Evolutionary conservation across 2,888 invertebrate species (phyloP).

Genomic region (Drosophila austrosaltans): DNA sequence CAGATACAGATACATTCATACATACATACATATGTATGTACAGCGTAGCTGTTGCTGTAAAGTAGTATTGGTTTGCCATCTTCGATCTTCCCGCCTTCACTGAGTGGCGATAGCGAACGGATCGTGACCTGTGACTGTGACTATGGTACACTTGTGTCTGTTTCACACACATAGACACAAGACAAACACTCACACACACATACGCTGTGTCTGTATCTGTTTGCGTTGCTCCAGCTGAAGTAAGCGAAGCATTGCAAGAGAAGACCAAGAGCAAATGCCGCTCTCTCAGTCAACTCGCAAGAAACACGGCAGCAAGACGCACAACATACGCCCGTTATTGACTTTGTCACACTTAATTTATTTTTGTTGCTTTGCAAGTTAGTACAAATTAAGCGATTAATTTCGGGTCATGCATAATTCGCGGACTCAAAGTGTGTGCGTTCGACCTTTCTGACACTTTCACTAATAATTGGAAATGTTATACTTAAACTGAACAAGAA

Average conservation of each 20-base stretch:
- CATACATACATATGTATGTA: conserved; percentile 21
- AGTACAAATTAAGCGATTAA: conserved; percentile 47
- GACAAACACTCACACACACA: conserved; percentile 7
- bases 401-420: conserved; percentile 23
- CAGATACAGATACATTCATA: background rate
- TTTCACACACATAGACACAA: conserved; percentile 10
- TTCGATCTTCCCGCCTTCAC: conserved; percentile 68
- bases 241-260: conserved; percentile 61
- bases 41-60: conserved; percentile 1
- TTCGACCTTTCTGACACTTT: background rate
- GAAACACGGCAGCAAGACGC: conserved; percentile 64
- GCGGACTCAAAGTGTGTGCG: conserved; percentile 4
- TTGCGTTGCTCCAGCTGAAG: conserved; percentile 66
- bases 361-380: conserved; percentile 46
- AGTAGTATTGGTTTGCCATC: conserved; percentile 44
- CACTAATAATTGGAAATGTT: background rate
- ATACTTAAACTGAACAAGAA: background rate
- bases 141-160: conserved; percentile 35
- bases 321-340: conserved; percentile 51
- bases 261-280: conserved; percentile 38
- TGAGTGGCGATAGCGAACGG: conserved; percentile 31
- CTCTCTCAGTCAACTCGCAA: conserved; percentile 60
- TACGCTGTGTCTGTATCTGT: conserved; percentile 38
- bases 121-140: conserved; percentile 59
- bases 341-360: conserved; percentile 54